phyloP scores from a whole-genome alignment of 2,113 vertebrate species.

The Gobio gobio region DNA sequence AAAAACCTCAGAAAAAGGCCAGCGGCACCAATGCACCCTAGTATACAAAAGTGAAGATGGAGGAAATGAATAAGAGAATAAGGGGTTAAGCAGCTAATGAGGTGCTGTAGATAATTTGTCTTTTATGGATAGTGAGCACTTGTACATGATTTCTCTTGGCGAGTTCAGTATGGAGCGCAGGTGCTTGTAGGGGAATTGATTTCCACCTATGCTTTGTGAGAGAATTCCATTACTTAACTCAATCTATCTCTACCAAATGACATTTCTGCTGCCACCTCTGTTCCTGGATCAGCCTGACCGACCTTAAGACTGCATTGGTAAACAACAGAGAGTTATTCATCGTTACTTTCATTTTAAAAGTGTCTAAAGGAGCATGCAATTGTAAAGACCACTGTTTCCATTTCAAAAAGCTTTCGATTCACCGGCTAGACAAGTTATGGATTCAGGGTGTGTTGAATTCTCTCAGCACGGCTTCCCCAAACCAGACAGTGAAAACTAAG shows the following conservation, averaged over 20 bases:
- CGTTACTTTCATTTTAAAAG: neutral
- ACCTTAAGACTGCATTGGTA: neutral
- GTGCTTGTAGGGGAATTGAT: slow-evolving; percentile 47
- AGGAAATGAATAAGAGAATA: neutral
- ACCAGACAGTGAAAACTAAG: neutral
- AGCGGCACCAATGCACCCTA: slow-evolving; percentile 22
- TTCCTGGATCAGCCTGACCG: slow-evolving; percentile 2
- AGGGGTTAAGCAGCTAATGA: slow-evolving; percentile 20
- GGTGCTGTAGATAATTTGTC: slow-evolving; percentile 16
- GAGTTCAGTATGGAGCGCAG: slow-evolving; percentile 18
- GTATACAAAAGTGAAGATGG: slow-evolving; percentile 4
- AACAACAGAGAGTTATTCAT: neutral
- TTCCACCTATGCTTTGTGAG: slow-evolving; percentile 18
- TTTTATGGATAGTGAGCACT: slow-evolving; percentile 1
- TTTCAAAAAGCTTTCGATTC: slow-evolving; percentile 11
- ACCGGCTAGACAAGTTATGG: neutral
- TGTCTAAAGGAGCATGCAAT: neutral
- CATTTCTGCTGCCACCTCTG: neutral
- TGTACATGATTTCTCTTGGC: slow-evolving; percentile 1
- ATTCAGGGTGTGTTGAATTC: slow-evolving; percentile 23
- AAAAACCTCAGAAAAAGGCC: slow-evolving; percentile 37
- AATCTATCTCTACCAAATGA: slow-evolving; percentile 10
- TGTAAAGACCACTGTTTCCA: slow-evolving; percentile 3
- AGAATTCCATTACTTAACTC: slow-evolving; percentile 50
- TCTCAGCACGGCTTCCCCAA: slow-evolving; percentile 8